phyloP scores from a whole-genome alignment of 1,140 invertebrate genomes.

The Subanguina moxae region DNA sequence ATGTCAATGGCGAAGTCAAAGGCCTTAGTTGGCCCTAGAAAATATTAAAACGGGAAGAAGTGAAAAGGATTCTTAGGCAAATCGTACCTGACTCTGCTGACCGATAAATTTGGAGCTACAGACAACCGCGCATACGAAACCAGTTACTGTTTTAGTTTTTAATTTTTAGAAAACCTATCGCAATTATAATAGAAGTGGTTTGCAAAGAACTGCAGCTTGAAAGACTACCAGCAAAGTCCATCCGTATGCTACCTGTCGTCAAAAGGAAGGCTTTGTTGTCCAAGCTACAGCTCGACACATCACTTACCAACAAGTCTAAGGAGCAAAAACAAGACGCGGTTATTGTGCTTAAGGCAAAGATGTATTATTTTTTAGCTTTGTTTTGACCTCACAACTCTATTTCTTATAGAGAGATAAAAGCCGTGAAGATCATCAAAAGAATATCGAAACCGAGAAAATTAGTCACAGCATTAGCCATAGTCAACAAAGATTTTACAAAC shows the following conservation, averaged over 20 bases:
- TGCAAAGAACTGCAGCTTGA: constrained; percentile 3
- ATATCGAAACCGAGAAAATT: constrained; percentile 27
- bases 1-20: too few relatives aligned
- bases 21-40: too few relatives aligned
- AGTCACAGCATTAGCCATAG: constrained; percentile 21
- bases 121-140: too few relatives aligned
- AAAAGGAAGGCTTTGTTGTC: background rate
- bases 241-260: background rate
- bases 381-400: background rate
- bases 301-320: background rate
- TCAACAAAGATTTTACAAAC: constrained; percentile 33
- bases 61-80: too few relatives aligned
- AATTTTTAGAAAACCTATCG: background rate
- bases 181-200: constrained; percentile 4
- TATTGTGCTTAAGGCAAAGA: constrained; percentile 25
- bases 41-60: too few relatives aligned
- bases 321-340: constrained; percentile 15
- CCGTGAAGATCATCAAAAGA: constrained; percentile 20
- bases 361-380: too few relatives aligned
- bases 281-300: background rate
- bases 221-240: constrained; percentile 11
- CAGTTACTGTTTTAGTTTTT: too few relatives aligned
- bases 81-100: too few relatives aligned
- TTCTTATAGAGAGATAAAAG: background rate
- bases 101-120: too few relatives aligned